phyloP scores from a whole-genome alignment of 2,888 invertebrate genomes.

The Acrobasis consociella region DNA sequence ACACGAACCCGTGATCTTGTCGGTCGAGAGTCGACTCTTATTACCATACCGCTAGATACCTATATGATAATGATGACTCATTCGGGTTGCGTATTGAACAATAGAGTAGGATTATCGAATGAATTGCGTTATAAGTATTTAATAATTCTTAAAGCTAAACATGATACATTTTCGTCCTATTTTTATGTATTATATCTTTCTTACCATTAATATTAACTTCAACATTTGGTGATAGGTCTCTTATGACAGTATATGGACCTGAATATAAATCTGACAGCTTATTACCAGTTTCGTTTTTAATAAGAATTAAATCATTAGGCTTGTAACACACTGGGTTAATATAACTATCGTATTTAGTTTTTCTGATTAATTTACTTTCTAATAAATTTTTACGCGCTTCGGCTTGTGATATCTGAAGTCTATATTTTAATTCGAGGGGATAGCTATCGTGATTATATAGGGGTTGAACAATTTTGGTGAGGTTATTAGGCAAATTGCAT shows the following conservation, averaged over 20 bases:
- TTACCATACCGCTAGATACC: background rate
- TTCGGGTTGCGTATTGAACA: background rate
- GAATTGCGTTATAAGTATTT: too few relatives aligned
- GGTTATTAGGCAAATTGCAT: background rate
- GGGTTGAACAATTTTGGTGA: background rate
- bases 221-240: background rate
- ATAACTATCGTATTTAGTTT: too few relatives aligned
- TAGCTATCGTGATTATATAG: background rate
- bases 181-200: constrained; percentile 1
- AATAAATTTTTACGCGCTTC: background rate
- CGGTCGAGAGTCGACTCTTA: constrained; percentile 3
- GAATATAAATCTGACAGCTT: background rate
- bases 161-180: background rate
- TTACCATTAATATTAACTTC: background rate
- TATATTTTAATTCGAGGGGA: background rate
- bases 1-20: background rate
- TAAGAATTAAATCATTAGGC: background rate
- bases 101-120: too few relatives aligned
- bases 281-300: background rate
- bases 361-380: background rate
- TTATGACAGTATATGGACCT: background rate
- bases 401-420: background rate
- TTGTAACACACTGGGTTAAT: background rate
- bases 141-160: background rate
- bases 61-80: background rate